Conservation (phyloP, 2,888 invertebrate species). For the Aethes cnicana region DNA sequence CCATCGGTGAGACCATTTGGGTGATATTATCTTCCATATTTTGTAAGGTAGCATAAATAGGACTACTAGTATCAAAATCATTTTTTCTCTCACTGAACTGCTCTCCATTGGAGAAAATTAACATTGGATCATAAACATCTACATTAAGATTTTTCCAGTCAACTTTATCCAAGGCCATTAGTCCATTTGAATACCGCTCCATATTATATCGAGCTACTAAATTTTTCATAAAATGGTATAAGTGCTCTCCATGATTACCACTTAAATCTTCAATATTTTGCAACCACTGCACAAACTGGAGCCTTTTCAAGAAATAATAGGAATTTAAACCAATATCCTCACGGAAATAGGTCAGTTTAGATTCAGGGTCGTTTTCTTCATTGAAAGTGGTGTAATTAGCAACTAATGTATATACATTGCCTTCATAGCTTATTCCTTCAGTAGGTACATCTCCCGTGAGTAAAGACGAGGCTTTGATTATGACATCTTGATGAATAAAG, state of each 20-base stretch:
- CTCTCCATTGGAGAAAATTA: constrained; percentile 84
- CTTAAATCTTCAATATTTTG: constrained; percentile 60
- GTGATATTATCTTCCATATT: constrained; percentile 63
- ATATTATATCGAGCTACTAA: constrained; percentile 86
- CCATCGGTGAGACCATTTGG: constrained; percentile 59
- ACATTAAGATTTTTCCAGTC: constrained; percentile 74
- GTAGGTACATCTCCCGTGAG: constrained; percentile 50
- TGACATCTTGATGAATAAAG: constrained; percentile 84
- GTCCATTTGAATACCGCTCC: constrained; percentile 86
- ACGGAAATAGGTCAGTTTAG: constrained; percentile 85
- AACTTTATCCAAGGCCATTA: constrained; percentile 81
- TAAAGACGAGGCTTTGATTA: constrained; percentile 69
- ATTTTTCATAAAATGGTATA: constrained; percentile 85
- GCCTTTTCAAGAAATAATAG: constrained; percentile 82
- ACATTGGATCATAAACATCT: constrained; percentile 82
- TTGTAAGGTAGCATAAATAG: constrained; percentile 51
- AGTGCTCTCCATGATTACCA: constrained; percentile 82
- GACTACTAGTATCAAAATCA: constrained; percentile 59
- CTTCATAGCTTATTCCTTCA: constrained; percentile 58
- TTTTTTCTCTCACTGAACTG: constrained; percentile 82
- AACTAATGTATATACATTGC: constrained; percentile 62
- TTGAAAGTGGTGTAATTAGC: constrained; percentile 68
- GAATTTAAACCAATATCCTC: constrained; percentile 87
- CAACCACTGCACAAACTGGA: constrained; percentile 83
- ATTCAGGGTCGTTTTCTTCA: constrained; percentile 76